Evolutionary conservation across 2,888 invertebrate genomes (phyloP), one percentile per base, ranked within the genome.

Genomic region (Schrankia costaestrigalis): DNA sequence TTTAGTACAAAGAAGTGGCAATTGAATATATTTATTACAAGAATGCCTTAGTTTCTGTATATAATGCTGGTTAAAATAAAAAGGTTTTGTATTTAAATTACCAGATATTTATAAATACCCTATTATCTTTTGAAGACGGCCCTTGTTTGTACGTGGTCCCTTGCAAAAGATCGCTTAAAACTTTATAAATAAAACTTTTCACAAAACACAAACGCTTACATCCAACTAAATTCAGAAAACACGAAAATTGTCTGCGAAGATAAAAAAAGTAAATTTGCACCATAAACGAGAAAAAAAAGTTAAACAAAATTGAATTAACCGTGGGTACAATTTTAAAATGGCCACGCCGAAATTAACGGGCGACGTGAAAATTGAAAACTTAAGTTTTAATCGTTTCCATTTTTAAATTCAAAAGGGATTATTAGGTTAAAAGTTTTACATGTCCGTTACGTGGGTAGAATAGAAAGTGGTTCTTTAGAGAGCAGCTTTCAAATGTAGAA

Each of bases 221-320:
- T 26, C 23, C 6, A 7, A 10, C 6, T 19, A 18, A 14, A 19
- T 28, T 3, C 9, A 6, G 12, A 18, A 27, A 32, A 26, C 26
- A 10, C 13, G 8, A 13, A 26, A 31, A 36, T 34, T 12, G 26
- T 37, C 30, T 26, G 46, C 35, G 29, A 28, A 38, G 31, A 48
- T 39, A 46, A 46, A 34, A n/a, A 38, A 44, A 34, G 32, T 32
- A 45, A 48, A 36, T 43, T 33, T n/a, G 17, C 17, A 23, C 45
- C 26, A 14, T n/a, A n/a, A n/a, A 21, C 9, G 3, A 21, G n/a
- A 34, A 39, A 48, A 52, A 66, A 59, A 60, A 67, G 51, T 58
- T 57, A 47, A 24, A 12, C 32, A 11, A 48, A 59, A 65, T 66
- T 58, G 39, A 67, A 68, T 67, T 59, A 67, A 26, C 32, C 14